phyloP scores from a whole-genome alignment of 2,113 vertebrate genomes.

The Indicator maculatus region DNA sequence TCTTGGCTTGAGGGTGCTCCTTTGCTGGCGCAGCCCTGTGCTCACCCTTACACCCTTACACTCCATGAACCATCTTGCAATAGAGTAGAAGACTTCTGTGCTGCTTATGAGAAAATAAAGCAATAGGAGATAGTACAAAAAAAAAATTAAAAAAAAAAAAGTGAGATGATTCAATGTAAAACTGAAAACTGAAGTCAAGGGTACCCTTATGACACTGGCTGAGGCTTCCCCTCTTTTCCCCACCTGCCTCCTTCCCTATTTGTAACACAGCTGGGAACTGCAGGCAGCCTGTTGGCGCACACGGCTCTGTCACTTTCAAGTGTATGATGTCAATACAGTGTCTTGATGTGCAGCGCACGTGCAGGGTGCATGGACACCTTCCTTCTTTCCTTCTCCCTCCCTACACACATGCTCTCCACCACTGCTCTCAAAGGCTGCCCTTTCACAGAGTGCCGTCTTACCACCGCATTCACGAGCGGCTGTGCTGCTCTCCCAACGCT shows the following conservation, averaged over 20 bases:
- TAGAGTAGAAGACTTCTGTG: fast-evolving
- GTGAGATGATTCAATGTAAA: neutral
- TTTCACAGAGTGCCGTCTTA: fast-evolving
- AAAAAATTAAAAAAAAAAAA: neutral
- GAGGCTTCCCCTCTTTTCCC: neutral
- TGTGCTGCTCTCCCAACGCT: fast-evolving
- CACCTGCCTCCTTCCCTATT: neutral
- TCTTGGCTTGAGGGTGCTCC: fast-evolving
- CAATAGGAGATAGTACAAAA: neutral
- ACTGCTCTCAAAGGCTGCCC: neutral
- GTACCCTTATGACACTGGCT: fast-evolving
- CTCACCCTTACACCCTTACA: no score
- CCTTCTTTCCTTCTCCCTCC: neutral
- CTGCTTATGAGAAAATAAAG: neutral
- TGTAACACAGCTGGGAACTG: neutral
- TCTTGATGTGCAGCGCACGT: neutral
- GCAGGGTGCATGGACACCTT: neutral
- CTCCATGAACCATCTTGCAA: fast-evolving
- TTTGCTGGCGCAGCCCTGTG: fast-evolving
- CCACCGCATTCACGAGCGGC: fast-evolving
- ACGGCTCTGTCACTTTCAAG: neutral
- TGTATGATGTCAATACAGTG: neutral
- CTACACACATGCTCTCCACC: neutral
- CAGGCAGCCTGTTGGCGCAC: fast-evolving
- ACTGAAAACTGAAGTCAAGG: neutral